Evolutionary conservation across 2,797 vertebrate genomes (phyloP).

Genomic region (Morus bassanus): DNA sequence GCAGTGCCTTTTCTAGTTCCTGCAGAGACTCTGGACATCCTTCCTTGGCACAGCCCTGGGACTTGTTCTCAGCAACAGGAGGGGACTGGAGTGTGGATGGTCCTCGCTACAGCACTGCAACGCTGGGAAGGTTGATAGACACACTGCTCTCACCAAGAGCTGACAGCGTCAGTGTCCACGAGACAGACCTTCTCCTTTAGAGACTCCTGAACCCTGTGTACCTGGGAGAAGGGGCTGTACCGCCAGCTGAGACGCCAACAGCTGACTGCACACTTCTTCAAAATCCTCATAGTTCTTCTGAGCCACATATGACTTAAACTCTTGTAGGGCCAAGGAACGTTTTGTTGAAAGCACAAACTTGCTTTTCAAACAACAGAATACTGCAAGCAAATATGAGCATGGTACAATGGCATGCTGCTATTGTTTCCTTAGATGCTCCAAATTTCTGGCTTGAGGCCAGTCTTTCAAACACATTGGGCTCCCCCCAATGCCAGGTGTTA

Average conservation of each 20-base stretch:
- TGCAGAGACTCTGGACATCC: background rate
- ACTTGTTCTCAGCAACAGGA: background rate
- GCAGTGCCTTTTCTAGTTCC: background rate
- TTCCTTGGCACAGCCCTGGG: background rate
- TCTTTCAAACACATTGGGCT: background rate
- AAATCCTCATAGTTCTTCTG: background rate
- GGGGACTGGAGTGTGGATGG: background rate
- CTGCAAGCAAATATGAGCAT: background rate
- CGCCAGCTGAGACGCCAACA: background rate
- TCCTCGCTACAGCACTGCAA: background rate
- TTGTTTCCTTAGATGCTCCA: background rate
- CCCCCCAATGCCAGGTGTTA: background rate
- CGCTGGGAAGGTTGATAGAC: background rate
- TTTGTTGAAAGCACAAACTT: background rate
- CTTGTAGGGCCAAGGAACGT: background rate
- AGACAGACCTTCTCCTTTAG: background rate
- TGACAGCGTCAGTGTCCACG: accelerated
- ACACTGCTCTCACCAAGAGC: background rate
- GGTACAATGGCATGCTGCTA: background rate
- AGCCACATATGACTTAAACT: background rate
- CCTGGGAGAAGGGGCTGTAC: background rate
- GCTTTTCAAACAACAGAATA: background rate
- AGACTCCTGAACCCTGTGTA: background rate
- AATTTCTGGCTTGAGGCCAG: background rate
- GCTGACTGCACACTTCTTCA: background rate